Evolutionary conservation across 1,140 invertebrate species (phyloP), one percentile per base, ranked within the genome.

Genomic region (Hyphantria cunea): DNA sequence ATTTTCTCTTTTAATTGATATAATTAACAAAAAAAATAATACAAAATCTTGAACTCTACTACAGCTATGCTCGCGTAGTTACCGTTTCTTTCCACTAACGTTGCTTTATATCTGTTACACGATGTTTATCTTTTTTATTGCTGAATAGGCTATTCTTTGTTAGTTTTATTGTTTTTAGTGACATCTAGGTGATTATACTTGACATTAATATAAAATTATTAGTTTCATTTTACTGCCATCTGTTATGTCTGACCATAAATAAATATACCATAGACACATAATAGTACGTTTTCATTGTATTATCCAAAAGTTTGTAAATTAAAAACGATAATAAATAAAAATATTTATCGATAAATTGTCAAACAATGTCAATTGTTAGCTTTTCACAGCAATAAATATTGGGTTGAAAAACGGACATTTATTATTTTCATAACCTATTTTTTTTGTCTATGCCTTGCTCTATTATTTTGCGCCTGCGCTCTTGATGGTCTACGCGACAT

Each of bases 401-500:
- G 17, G 17, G 17, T 25, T 25, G n/a, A 25, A 25, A 25, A 25
- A 25, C 5, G 1, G 1, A 25, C 17, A 25, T 8, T 37, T 66
- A 55, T 60, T 51, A 53, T 64, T 59, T 65, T 72, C 59, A 67
- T 70, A 66, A 64, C 65, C 64, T 66, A 44, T 45, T 63, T 71
- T n/a, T 77, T 74, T 87, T 84, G 80, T 90, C 88, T 90, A 88
- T 90, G 82, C 68, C 50, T 75, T 76, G 62, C 79, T 89, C 83
- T 89, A 88, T 87, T 90, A 87, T 91, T 89, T 86, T 90, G 90
- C 89, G 89, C 86, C 83, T 91, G 90, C 90, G 87, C 87, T 88
- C 76, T 90, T 85, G 84, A 89, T 89, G 86, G 84, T 88, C 74
- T 89, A 87, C 87, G 88, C 89, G 84, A 89, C 84, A 77, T 89